phyloP scores from a whole-genome alignment of 2,888 invertebrate genomes.

The Lycia hirtaria region DNA sequence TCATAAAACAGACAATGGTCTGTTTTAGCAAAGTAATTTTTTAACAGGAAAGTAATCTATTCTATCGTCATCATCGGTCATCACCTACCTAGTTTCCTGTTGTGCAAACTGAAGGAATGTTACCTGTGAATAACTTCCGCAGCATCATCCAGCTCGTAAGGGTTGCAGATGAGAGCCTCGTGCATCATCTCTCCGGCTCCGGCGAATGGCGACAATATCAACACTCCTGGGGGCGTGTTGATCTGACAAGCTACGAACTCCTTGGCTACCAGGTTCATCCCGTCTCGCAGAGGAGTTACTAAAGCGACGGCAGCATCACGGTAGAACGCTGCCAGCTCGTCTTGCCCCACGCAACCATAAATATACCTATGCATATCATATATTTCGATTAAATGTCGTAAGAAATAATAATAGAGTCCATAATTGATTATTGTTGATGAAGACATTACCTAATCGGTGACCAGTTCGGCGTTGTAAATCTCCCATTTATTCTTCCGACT shows the following conservation, averaged over 20 bases:
- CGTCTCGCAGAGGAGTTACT: constrained; percentile 94
- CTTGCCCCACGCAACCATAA: constrained; percentile 94
- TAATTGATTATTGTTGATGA: background rate
- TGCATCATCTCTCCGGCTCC: constrained; percentile 98
- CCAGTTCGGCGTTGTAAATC: constrained; percentile 96
- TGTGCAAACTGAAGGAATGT: background rate
- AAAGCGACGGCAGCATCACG: constrained; percentile 94
- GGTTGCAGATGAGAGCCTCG: constrained; percentile 95
- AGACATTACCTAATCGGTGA: constrained; percentile 89
- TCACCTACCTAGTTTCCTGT: background rate
- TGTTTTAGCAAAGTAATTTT: too few relatives aligned
- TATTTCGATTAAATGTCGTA: too few relatives aligned
- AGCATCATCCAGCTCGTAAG: constrained; percentile 94
- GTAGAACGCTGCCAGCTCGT: constrained; percentile 94
- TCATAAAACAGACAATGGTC: too few relatives aligned
- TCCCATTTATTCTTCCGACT: constrained; percentile 94
- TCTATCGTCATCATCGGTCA: background rate
- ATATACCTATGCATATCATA: too few relatives aligned
- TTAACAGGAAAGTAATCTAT: background rate
- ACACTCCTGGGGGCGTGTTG: constrained; percentile 92
- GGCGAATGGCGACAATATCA: constrained; percentile 95
- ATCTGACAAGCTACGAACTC: constrained; percentile 97
- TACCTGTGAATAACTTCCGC: constrained; percentile 94
- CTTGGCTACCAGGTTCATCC: constrained; percentile 97
- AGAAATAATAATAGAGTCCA: background rate